Conservation (phyloP, 2,113 vertebrate genomes). For the Brachionichthys hirsutus region DNA sequence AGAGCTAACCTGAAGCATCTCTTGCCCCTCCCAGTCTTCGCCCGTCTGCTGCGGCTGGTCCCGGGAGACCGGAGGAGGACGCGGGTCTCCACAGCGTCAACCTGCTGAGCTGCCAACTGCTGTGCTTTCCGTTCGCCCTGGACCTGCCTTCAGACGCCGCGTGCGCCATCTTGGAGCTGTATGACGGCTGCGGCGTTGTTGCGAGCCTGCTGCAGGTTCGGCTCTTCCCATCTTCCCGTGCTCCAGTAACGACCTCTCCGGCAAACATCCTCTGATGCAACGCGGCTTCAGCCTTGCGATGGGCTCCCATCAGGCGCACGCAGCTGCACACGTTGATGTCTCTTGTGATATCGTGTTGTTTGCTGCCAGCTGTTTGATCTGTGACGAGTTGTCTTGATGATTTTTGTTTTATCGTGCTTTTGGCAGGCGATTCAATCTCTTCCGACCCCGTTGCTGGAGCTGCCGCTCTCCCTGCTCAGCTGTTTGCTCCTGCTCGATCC, state of each 20-base stretch:
- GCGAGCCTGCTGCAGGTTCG: conserved; percentile 73
- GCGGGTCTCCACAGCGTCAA: conserved; percentile 58
- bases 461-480: conserved; percentile 85
- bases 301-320: conserved; percentile 21
- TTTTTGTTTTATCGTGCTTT: conserved; percentile 32
- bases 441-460: conserved; percentile 70
- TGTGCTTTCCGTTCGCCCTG: conserved; percentile 78
- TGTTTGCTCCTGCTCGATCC: conserved; percentile 81
- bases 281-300: conserved; percentile 41
- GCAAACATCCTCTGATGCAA: conserved; percentile 58
- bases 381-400: conserved; percentile 37
- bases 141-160: conserved; percentile 64
- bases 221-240: not conserved
- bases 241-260: conserved; percentile 25
- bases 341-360: conserved; percentile 35
- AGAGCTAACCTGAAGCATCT: conserved; percentile 3
- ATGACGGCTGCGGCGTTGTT: conserved; percentile 69
- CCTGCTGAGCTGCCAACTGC: conserved; percentile 74
- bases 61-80: conserved; percentile 38
- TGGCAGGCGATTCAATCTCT: conserved; percentile 81
- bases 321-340: conserved; percentile 32
- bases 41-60: conserved; percentile 36
- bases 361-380: conserved; percentile 54
- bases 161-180: conserved; percentile 61
- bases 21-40: conserved; percentile 45